phyloP scores from a whole-genome alignment of 2,888 invertebrate species.

The Rhamphomyia laevipes region DNA sequence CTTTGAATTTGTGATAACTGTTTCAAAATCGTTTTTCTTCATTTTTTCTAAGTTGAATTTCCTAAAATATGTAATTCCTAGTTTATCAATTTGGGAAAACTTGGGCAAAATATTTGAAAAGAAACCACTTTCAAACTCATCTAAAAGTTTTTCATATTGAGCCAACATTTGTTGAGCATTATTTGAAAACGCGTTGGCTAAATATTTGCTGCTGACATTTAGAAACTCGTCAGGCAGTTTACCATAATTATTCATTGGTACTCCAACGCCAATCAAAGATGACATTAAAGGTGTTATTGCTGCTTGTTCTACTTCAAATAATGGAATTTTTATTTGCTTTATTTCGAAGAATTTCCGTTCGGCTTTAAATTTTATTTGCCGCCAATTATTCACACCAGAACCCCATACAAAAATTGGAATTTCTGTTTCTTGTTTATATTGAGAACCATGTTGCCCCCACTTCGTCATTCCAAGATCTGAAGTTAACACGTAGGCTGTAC shows the following conservation, averaged over 20 bases:
- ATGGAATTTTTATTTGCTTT: slow-evolving; percentile 23
- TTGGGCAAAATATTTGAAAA: slow-evolving; percentile 22
- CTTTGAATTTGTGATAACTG: slow-evolving; percentile 39
- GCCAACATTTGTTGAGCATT: slow-evolving; percentile 68
- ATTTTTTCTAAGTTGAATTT: not conserved
- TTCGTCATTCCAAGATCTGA: slow-evolving; percentile 99
- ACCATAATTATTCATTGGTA: slow-evolving; percentile 68
- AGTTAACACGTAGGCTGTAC: slow-evolving; percentile 81
- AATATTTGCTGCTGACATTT: slow-evolving; percentile 22
- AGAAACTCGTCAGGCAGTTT: slow-evolving; percentile 25
- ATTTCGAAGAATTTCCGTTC: slow-evolving; percentile 18
- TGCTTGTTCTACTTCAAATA: slow-evolving; percentile 68
- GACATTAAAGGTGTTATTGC: slow-evolving; percentile 86
- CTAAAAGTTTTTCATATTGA: slow-evolving; percentile 38
- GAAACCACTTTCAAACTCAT: slow-evolving; percentile 23
- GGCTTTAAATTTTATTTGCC: slow-evolving; percentile 6
- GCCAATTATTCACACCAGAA: slow-evolving; percentile 52
- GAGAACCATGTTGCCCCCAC: slow-evolving; percentile 95
- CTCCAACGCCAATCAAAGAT: slow-evolving; percentile 67
- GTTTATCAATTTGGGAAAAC: slow-evolving; percentile 18
- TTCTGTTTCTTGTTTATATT: slow-evolving; percentile 76
- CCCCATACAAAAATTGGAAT: slow-evolving; percentile 95
- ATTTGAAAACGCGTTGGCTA: slow-evolving; percentile 53
- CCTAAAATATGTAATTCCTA: slow-evolving; percentile 8
- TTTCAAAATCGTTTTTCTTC: slow-evolving; percentile 3